Evolutionary conservation across 2,797 vertebrate species (phyloP).

Genomic region (Numenius phaeopus): DNA sequence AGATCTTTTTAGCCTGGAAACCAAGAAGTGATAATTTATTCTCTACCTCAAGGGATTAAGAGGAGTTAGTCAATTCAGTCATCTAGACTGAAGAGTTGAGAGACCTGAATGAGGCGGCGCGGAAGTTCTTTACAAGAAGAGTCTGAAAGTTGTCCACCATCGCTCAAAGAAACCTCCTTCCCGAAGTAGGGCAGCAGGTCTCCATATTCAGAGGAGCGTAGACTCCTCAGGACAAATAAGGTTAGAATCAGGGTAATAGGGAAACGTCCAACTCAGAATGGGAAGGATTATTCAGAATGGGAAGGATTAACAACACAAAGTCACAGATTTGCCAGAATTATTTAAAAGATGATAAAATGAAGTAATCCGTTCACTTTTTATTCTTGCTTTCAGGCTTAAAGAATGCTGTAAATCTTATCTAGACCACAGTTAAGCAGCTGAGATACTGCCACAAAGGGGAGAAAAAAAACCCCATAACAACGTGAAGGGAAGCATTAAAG

Average conservation of each 20-base stretch:
- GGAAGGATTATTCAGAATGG: background rate
- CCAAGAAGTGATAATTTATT: background rate
- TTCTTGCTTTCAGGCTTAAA: background rate
- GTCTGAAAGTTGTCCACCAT: background rate
- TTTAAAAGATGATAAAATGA: background rate
- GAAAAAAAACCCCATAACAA: background rate
- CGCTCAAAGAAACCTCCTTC: background rate
- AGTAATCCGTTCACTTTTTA: background rate
- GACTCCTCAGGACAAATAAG: background rate
- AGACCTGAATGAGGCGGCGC: background rate
- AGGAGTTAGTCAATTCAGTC: background rate
- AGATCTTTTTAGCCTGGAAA: slow-evolving; percentile 13
- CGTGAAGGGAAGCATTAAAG: background rate
- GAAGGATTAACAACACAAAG: background rate
- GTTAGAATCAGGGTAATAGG: background rate
- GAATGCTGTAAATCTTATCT: background rate
- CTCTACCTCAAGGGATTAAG: background rate
- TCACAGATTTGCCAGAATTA: background rate
- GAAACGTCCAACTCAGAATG: background rate
- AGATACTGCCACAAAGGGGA: background rate
- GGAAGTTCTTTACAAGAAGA: background rate
- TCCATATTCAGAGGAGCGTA: background rate
- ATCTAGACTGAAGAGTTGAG: background rate
- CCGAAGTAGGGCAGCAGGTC: background rate
- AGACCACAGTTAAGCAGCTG: background rate